These are phyloP conservation scores for Tubiluchus corallicola DNA, from an alignment of 2,888 invertebrate species.

Conservation along the genomic window DNA sequence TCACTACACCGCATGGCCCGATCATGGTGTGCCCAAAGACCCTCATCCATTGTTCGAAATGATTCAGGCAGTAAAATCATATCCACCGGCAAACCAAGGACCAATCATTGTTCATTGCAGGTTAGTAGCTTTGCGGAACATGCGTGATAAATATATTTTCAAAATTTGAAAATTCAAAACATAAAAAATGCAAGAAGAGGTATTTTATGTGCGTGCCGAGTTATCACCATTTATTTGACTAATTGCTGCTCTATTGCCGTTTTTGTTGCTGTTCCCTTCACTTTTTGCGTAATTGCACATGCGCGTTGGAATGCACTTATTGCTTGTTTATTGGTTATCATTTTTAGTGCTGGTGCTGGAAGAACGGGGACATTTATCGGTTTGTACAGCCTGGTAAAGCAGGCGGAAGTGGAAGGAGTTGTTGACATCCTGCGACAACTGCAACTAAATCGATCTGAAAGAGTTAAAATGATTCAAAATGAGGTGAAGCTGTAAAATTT, in stretches of 20 bases:
- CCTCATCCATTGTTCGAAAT: not conserved
- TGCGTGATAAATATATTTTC: too few species aligned
- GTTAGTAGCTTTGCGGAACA: too few species aligned
- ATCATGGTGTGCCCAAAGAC: not conserved
- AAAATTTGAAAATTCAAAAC: too few species aligned
- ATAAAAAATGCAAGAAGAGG: too few species aligned
- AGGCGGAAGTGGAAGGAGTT: not conserved
- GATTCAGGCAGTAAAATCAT: not conserved
- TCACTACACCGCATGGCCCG: not conserved
- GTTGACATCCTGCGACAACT: not conserved
- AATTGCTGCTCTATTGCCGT: too few species aligned
- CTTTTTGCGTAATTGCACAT: too few species aligned
- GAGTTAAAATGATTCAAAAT: not conserved
- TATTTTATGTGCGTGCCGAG: too few species aligned
- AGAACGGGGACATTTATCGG: not conserved
- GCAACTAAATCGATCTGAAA: not conserved
- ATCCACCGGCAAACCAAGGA: not conserved
- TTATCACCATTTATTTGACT: too few species aligned
- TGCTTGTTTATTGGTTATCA: too few species aligned
- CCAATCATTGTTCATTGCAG: not conserved
- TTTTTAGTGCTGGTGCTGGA: not conserved
- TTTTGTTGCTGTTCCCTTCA: too few species aligned
- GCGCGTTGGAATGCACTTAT: too few species aligned
- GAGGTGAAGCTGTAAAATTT: too few species aligned
- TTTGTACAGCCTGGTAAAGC: not conserved